phyloP scores from a whole-genome alignment of 2,888 invertebrate genomes.

The Plusia festucae region DNA sequence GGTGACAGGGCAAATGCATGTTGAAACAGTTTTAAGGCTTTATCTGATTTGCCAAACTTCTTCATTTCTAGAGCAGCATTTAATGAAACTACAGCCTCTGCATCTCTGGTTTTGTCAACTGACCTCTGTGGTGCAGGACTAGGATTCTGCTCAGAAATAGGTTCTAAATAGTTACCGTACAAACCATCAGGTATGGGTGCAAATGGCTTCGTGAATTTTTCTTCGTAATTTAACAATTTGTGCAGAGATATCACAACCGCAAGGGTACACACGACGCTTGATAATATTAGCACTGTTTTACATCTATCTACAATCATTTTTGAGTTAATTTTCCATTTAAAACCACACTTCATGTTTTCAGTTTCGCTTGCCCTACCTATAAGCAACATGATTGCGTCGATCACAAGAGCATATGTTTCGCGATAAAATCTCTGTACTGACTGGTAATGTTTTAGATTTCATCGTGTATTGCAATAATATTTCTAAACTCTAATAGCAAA shows the following conservation, averaged over 20 bases:
- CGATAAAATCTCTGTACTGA: slow-evolving; percentile 70
- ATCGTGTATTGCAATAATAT: slow-evolving; percentile 77
- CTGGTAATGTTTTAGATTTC: slow-evolving; percentile 76
- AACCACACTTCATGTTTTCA: slow-evolving; percentile 78
- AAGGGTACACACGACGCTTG: slow-evolving; percentile 82
- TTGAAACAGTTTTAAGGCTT: slow-evolving; percentile 95
- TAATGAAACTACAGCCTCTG: slow-evolving; percentile 95
- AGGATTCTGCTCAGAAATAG: slow-evolving; percentile 70
- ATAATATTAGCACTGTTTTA: slow-evolving; percentile 82
- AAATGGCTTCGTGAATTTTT: slow-evolving; percentile 80
- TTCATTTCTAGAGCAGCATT: slow-evolving; percentile 96
- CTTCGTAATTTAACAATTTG: slow-evolving; percentile 79
- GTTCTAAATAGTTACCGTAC: slow-evolving; percentile 80
- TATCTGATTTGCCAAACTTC: slow-evolving; percentile 94
- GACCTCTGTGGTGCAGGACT: slow-evolving; percentile 60
- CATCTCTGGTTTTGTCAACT: slow-evolving; percentile 74
- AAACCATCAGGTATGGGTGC: slow-evolving; percentile 82
- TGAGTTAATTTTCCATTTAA: slow-evolving; percentile 69
- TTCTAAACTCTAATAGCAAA: slow-evolving; percentile 79
- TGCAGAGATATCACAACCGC: slow-evolving; percentile 82
- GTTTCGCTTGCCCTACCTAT: slow-evolving; percentile 76
- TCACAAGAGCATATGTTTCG: slow-evolving; percentile 63
- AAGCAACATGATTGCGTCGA: slow-evolving; percentile 77
- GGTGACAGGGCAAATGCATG: slow-evolving; percentile 98
- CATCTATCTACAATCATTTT: slow-evolving; percentile 83